Evolutionary conservation across 1,140 invertebrate species (phyloP).

Genomic region (Drosophila malerkotliana): DNA sequence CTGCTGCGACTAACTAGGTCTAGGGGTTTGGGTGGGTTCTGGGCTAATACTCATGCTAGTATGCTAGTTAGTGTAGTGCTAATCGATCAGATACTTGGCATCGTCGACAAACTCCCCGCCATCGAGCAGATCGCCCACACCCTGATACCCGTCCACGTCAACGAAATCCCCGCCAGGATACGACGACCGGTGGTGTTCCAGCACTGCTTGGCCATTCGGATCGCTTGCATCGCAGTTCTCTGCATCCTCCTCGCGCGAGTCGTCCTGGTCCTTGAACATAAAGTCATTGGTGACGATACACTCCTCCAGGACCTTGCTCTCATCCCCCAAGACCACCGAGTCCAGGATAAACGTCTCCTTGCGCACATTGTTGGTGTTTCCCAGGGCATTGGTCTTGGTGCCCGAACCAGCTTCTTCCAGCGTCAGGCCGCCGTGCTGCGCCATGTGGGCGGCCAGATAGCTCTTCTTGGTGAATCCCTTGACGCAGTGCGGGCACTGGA

Average conservation of each 20-base stretch:
- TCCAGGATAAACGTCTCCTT: conserved; percentile 26
- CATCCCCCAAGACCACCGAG: conserved; percentile 34
- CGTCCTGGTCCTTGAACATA: conserved; percentile 65
- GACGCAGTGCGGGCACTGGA: conserved; percentile 80
- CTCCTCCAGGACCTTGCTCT: conserved; percentile 66
- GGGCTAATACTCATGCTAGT: conserved; percentile 12
- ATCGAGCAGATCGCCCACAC: conserved; percentile 54
- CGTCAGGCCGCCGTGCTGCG: conserved; percentile 48
- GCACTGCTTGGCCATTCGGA: not conserved
- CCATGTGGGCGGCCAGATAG: conserved; percentile 73
- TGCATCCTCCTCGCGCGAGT: conserved; percentile 9
- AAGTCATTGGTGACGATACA: conserved; percentile 76
- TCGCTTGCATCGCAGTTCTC: conserved; percentile 42
- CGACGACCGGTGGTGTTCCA: conserved; percentile 15
- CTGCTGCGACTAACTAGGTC: not conserved
- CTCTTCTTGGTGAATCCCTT: conserved; percentile 82
- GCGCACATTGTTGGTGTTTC: conserved; percentile 2
- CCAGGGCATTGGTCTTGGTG: not conserved
- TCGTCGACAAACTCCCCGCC: conserved; percentile 58
- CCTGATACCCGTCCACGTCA: conserved; percentile 45
- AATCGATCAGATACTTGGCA: conserved; percentile 70
- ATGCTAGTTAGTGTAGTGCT: conserved; percentile 1
- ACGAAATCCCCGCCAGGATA: conserved; percentile 17
- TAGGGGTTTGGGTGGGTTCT: conserved; percentile 10
- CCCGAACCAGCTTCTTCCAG: not conserved